Base-by-base conservation (phyloP, 2,888 invertebrate species). In the Lacanobia wlatinum region DNA sequence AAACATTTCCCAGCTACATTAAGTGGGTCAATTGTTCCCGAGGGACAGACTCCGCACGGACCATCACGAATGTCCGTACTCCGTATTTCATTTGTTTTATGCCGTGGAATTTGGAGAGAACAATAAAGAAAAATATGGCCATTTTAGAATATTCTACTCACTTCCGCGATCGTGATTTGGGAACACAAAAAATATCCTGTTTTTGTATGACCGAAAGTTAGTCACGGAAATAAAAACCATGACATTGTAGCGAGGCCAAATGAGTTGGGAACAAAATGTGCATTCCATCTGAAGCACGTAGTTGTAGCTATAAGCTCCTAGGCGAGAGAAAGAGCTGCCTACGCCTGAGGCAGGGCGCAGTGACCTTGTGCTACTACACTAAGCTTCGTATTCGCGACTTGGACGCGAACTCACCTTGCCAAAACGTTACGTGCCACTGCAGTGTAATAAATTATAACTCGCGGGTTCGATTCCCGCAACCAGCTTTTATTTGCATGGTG, bases 11-110 rank as follows among this genome's bases (percentile, higher is more conserved):
- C 87, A 85, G 90, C 85, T 91, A 82, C 84, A 89, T 90, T 90
- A 93, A 91, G 87, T 93, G 87, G 94, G 94, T 94, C 93, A 94
- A 94, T 90, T 88, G 91, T 87, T 89, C 91, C 90, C 91, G 67
- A 78, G 84, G 82, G 87, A 83, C 76, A 75, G 71, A 60, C 72
- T 72, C 80, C 70, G 75, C 60, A 66, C 82, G 73, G 76, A 80
- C 78, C 73, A 84, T 84, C 86, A 78, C 78, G 83, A 75, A 74
- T 64, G 70, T 61, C 70, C 34, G 74, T 70, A 70, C 79, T 84
- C 77, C 81, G 78, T 59, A 40, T 59, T 80, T 80, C 75, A 73
- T 46, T 70, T 76, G 70, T 74, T 67, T 79, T 75, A 65, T 73
- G 63, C 61, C 70, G 67, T 74, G 59, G 59, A 65, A 71, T 77